Base-by-base conservation (phyloP, 1,140 invertebrate genomes). In the Arion vulgaris region DNA sequence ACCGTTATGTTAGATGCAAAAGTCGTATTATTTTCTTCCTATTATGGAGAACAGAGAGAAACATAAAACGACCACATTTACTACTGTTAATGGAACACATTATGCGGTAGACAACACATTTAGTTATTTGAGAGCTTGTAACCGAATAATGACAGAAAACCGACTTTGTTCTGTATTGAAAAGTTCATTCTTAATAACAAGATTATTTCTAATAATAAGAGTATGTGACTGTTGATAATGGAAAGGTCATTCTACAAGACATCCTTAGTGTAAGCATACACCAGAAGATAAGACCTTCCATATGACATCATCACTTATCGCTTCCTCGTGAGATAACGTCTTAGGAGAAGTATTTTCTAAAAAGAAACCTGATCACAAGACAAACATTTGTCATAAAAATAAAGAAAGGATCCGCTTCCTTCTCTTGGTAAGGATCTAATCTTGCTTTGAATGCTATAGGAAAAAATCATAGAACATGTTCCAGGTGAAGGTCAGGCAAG, bases 361-460 rank as follows among this genome's bases (percentile, higher is more conserved):
- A 7, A 66, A 66, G 62, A 66, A 66, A 66, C 62, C n/a, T 66
- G 62, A 32, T 66, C 26, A 66, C 62, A 32, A 32, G 62, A 66
- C 62, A 66, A 66, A 66, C 62, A 66, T 66, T 66, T 66, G 4
- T 23, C 62, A 28, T 34, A 4, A 32, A 66, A 66, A 66, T 66
- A 66, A 66, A 66, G 62, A 32, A 28, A 66, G 62, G 62, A 66
- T 66, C n/a, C 28, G 62, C 17, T 66, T 66, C 62, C 62, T 66
- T n/a, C 28, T n/a, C 62, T 13, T 5, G 62, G 62, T 66, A 28
- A 15, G 19, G 62, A 66, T 32, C n/a, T n/a, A 66, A 66, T 66
- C 9, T 23, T 32, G 62, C n/a, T 32, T 7, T 66, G 62, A 28
- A n/a, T 57, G 23, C 53, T 4, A 23, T 5, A 19, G 53, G 28